Evolutionary conservation across 2,888 invertebrate species (phyloP).

Genomic region (Acleris literana): DNA sequence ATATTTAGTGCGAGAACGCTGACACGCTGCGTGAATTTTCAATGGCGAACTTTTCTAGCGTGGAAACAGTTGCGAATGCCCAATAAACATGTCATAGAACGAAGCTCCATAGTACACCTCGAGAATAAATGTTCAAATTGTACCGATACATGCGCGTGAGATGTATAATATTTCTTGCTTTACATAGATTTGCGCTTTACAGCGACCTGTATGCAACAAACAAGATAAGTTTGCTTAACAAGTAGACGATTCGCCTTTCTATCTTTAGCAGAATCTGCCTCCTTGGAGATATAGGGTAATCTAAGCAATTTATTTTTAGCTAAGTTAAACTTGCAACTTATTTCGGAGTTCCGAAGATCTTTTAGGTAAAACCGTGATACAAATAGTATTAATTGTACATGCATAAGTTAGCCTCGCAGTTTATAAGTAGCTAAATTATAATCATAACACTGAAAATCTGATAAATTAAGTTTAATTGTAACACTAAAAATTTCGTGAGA

Average conservation of each 20-base stretch:
- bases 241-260: not conserved
- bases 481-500: no score
- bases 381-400: no score
- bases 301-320: not conserved
- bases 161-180: slow-evolving; percentile 42
- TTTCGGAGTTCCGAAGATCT: no score
- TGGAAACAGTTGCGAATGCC: slow-evolving; percentile 50
- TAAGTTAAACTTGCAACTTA: no score
- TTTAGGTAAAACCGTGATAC: no score
- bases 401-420: no score
- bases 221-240: not conserved
- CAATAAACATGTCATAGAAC: slow-evolving; percentile 61
- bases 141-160: slow-evolving; percentile 41
- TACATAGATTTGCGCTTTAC: slow-evolving; percentile 15
- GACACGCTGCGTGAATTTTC: slow-evolving; percentile 63
- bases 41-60: slow-evolving; percentile 65
- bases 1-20: slow-evolving; percentile 65
- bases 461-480: no score
- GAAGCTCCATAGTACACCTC: slow-evolving; percentile 44
- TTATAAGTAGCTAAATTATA: no score
- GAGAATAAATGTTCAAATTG: slow-evolving; percentile 48
- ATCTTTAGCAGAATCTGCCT: slow-evolving; percentile 2
- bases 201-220: not conserved
- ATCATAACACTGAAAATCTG: no score
- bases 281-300: not conserved